Base-by-base conservation (phyloP, 2,888 invertebrate genomes). In the Anodontia alba region DNA sequence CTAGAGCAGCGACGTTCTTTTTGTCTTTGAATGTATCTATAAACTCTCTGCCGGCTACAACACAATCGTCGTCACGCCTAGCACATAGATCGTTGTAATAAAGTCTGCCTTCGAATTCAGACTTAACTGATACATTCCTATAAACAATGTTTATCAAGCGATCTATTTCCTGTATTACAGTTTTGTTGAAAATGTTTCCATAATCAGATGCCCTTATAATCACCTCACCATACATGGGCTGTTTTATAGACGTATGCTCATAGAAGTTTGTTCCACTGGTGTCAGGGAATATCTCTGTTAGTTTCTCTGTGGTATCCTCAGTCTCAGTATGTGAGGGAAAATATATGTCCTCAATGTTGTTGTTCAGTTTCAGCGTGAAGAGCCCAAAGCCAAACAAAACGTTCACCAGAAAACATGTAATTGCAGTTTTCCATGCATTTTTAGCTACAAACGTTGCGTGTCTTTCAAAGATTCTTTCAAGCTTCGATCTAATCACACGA, bases 291-390 rank as follows among this genome's bases (percentile, higher is more conserved):
- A 80, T 29, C 12, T 77, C 67, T 1, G 57, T 23, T 0, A 83
- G 62, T 26, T 68, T 42, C 15, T 71, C 57, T 1, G 72, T 68
- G 12, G 33, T 76, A 38, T 75, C 66, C 10, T 73, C 66, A 17
- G 83, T 83, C 26, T 62, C 74, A 3, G 54, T 67, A 12, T 69
- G 66, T 7, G 71, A 72, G 15, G 83, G 83, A 17, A 80, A 67
- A 72, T 80, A 83, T 7, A 83, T 33, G 17, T 83, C 80, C 42
- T 77, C 77, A 26, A 83, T 83, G 69, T 80, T 74, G 33, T 83
- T 83, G 29, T 83, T 80, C 38, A 83, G 43, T 26, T 71, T 72
- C 7, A 80, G 49, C n/a, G 76, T 76, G 3, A 83, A 31, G 49
- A 83, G 73, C 1, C 76, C 79, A 7, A 83, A 31, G 0, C 83